Conservation (phyloP, 2,113 vertebrate species). For the Lepisosteus oculatus region DNA sequence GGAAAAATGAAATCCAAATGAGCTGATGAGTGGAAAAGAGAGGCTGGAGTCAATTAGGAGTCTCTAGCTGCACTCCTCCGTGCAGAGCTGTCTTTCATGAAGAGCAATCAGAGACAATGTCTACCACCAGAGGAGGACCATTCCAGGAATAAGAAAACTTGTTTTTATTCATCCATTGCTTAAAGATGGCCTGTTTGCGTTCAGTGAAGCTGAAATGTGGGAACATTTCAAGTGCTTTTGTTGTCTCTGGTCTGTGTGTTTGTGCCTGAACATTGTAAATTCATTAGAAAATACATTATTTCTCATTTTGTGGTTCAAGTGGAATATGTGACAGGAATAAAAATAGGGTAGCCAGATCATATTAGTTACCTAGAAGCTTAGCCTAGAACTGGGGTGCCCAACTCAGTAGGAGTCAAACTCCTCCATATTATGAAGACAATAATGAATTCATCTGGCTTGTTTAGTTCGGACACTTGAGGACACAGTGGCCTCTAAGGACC, state of each 20-base stretch:
- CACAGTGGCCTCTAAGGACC: no score
- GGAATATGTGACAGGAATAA: no score
- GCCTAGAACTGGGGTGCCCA: no score
- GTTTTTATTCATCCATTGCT: slow-evolving; percentile 22
- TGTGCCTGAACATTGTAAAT: slow-evolving; percentile 17
- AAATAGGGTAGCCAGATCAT: no score
- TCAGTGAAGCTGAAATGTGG: slow-evolving; percentile 61
- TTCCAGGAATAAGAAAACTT: slow-evolving; percentile 36
- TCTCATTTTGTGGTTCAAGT: no score
- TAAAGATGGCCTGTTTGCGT: slow-evolving; percentile 31
- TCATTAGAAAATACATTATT: no score
- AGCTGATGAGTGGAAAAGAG: slow-evolving; percentile 6
- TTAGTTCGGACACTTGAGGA: no score
- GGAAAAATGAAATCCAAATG: slow-evolving; percentile 4
- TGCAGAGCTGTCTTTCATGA: background rate
- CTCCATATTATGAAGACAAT: no score
- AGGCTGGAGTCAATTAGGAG: background rate
- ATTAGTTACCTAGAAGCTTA: no score
- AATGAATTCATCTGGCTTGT: no score
- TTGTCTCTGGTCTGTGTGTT: slow-evolving; percentile 53
- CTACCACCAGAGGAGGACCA: slow-evolving; percentile 35
- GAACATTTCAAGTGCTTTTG: slow-evolving; percentile 62
- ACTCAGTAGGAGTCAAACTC: no score
- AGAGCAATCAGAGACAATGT: background rate
- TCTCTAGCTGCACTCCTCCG: background rate